Evolutionary conservation across 1,140 invertebrate species (phyloP).

Genomic region (Maconellicoccus hirsutus): DNA sequence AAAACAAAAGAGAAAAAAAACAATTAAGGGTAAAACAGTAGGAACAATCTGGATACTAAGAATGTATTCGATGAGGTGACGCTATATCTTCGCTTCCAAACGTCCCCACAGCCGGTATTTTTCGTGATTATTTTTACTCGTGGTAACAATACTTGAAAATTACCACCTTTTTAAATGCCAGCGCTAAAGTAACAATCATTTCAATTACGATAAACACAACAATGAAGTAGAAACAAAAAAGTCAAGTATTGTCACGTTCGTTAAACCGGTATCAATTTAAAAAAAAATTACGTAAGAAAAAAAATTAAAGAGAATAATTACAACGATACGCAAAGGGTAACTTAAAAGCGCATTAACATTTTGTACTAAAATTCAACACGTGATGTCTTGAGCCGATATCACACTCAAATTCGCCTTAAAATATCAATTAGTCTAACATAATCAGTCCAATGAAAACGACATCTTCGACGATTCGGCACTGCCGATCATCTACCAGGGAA

Average conservation of each 20-base stretch:
- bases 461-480: background rate
- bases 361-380: background rate
- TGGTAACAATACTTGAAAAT: slow-evolving; percentile 1
- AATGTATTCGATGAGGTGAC: background rate
- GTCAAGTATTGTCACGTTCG: background rate
- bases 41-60: slow-evolving; percentile 7
- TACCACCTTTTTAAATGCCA: background rate
- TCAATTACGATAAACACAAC: background rate
- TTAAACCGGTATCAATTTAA: background rate
- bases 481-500: background rate
- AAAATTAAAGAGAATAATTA: background rate
- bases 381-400: slow-evolving; percentile 3
- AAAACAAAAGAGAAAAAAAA: too few relatives aligned
- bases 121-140: too few relatives aligned
- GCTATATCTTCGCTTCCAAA: background rate
- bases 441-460: background rate
- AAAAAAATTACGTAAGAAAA: too few relatives aligned
- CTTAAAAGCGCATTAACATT: slow-evolving; percentile 1
- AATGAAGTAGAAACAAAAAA: background rate
- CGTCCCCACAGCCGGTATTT: background rate
- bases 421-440: background rate
- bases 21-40: background rate
- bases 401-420: background rate
- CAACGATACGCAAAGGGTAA: background rate
- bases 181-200: background rate